Percentiles rank a stretch among this genome's conserved stretches.
Conservation (phyloP, 2,888 invertebrate species). For the Caenorhabditis sp. region DNA sequence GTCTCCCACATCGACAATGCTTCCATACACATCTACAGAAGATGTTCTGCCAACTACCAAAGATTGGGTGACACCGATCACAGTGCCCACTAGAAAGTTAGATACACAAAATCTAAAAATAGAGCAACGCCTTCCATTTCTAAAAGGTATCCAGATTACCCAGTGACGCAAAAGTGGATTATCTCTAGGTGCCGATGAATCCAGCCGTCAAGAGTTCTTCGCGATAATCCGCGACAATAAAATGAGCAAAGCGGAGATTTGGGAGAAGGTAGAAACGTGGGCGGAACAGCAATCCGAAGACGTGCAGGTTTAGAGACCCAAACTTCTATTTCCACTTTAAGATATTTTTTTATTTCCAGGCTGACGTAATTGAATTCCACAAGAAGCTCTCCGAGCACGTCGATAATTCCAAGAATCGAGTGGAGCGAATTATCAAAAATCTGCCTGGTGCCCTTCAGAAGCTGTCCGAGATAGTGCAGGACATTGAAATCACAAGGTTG, state of each 20-base stretch:
- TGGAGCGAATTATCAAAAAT: conserved; percentile 49
- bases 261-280: conserved; percentile 57
- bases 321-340: too few relatives aligned
- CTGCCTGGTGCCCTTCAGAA: conserved; percentile 53
- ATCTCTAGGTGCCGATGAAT: conserved; percentile 39
- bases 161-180: too few relatives aligned
- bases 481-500: conserved; percentile 53
- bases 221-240: conserved; percentile 46
- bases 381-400: conserved; percentile 52
- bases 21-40: background rate
- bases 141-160: too few relatives aligned
- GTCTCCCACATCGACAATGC: conserved; percentile 27
- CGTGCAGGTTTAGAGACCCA: conserved; percentile 23
- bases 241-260: conserved; percentile 58
- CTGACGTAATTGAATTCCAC: conserved; percentile 56
- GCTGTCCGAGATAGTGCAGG: conserved; percentile 55
- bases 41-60: background rate
- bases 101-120: conserved; percentile 25
- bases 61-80: conserved; percentile 15
- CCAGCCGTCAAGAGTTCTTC: conserved; percentile 56
- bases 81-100: conserved; percentile 30
- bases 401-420: conserved; percentile 50
- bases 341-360: too few relatives aligned
- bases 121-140: conserved; percentile 45
- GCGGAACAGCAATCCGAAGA: conserved; percentile 35